Evolutionary conservation across 2,888 invertebrate genomes (phyloP), one percentile per base, ranked within the genome.

Genomic region (Drosophila quasianomalipes): DNA sequence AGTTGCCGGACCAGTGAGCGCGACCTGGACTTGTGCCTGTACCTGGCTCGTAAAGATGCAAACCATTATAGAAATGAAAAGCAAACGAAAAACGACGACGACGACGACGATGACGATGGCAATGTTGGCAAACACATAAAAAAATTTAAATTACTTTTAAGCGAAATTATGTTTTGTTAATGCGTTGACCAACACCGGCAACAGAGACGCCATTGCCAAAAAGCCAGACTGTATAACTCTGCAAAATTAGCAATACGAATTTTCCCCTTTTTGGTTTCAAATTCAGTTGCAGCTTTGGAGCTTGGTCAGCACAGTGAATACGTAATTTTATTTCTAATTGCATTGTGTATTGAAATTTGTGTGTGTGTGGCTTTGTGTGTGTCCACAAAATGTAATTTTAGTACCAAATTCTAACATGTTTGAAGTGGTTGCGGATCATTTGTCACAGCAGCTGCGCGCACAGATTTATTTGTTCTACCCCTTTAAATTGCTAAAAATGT

Each of bases 61-160:
- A 82, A 82, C 87, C 89, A 88, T 88, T 88, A 88, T 74, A 88
- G 83, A 87, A 89, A 88, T 88, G 89, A 88, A 88, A 89, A 83
- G 83, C 87, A 88, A 88, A 88, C 79, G 79, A 73, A 54, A 66
- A 63, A 54, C 52, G 33, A 39, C 70, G 58, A 52, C 52, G 33
- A 39, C 70, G 58, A 52, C 61, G 66, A n/a, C 57, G 70, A 16
- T 59, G 68, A 19, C 57, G 70, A 16, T 74, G 57, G 53, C 69
- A 70, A 51, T 61, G 73, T 70, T 74, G 70, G 78, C 74, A 79
- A 80, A 82, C 81, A 88, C 82, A 86, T 82, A 85, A 88, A 86
- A 88, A 78, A 80, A 82, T 76, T 79, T 78, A 77, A 86, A 89
- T 87, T 83, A 83, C 85, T 87, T 89, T 89, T 81, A 87, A 82